Evolutionary conservation across 2,888 invertebrate genomes (phyloP).

Genomic region (Zhengitettix transpicula): DNA sequence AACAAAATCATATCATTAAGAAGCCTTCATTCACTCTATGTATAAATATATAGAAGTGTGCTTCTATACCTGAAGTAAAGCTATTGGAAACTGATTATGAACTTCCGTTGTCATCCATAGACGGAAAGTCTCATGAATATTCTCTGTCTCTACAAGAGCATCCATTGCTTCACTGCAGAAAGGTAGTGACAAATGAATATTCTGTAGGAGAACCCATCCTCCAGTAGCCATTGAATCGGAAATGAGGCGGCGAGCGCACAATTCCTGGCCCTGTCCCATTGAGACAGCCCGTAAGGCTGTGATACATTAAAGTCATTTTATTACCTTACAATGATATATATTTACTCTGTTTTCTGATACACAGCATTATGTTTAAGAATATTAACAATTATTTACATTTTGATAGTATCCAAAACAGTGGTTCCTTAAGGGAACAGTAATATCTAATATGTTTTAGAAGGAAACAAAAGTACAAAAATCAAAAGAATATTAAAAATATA

Average conservation of each 20-base stretch:
- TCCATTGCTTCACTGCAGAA: conserved; percentile 89
- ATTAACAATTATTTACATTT: too few relatives aligned
- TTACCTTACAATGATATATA: neutral
- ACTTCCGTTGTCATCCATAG: conserved; percentile 93
- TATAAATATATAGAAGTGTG: too few relatives aligned
- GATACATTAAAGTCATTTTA: neutral
- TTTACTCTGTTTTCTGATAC: too few relatives aligned
- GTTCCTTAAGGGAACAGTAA: too few relatives aligned
- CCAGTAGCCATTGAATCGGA: conserved; percentile 61
- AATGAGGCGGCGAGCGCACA: conserved; percentile 70
- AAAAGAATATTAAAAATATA: too few relatives aligned
- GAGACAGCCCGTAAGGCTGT: conserved; percentile 70
- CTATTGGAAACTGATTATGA: conserved; percentile 86
- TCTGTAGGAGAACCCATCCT: conserved; percentile 88
- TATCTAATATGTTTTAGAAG: too few relatives aligned
- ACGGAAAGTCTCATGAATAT: conserved; percentile 65
- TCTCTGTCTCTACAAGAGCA: conserved; percentile 68
- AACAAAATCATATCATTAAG: too few relatives aligned
- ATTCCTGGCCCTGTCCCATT: conserved; percentile 95
- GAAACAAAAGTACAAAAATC: too few relatives aligned
- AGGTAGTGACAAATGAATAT: conserved; percentile 86
- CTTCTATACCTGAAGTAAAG: conserved; percentile 35
- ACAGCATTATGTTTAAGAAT: too few relatives aligned
- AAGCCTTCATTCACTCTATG: too few relatives aligned
- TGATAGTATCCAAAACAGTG: too few relatives aligned